These are phyloP conservation scores for Apamea sordens DNA, from an alignment of 2,888 invertebrate species.

Conservation along the genomic window DNA sequence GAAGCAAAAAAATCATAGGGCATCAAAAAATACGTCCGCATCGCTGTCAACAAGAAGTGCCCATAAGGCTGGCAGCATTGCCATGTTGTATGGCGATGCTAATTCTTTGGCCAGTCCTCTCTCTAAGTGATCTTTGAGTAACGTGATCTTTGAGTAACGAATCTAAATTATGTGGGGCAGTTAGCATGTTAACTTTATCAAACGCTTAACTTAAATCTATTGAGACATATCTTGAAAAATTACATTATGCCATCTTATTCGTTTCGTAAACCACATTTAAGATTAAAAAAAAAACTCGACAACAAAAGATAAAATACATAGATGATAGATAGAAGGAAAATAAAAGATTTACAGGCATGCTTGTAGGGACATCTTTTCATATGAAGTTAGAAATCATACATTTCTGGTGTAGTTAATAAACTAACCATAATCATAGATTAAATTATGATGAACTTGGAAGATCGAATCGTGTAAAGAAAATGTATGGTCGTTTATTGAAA, in stretches of 20 bases:
- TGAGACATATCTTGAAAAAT: conserved; percentile 1
- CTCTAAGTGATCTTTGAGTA: background rate
- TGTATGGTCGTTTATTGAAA: background rate
- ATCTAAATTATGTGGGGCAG: background rate
- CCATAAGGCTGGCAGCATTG: too few relatives aligned
- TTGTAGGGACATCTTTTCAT: background rate
- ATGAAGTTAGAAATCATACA: background rate
- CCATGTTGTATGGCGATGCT: too few relatives aligned
- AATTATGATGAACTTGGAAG: background rate
- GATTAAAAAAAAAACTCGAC: too few relatives aligned
- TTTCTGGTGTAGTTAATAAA: background rate
- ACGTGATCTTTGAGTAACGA: background rate
- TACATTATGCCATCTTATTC: background rate
- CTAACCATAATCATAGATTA: background rate
- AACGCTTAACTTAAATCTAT: conserved; percentile 16
- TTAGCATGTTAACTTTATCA: background rate
- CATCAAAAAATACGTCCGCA: too few relatives aligned
- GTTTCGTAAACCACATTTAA: too few relatives aligned
- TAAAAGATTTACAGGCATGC: too few relatives aligned
- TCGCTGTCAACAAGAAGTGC: too few relatives aligned
- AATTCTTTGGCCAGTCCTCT: too few relatives aligned
- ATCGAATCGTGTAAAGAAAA: background rate
- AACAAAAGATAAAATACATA: too few relatives aligned
- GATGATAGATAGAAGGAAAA: too few relatives aligned
- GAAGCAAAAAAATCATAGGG: too few relatives aligned